These are phyloP conservation scores for Araneus ventricosus DNA, from an alignment of 1,140 invertebrate genomes.

Conservation along the genomic window DNA sequence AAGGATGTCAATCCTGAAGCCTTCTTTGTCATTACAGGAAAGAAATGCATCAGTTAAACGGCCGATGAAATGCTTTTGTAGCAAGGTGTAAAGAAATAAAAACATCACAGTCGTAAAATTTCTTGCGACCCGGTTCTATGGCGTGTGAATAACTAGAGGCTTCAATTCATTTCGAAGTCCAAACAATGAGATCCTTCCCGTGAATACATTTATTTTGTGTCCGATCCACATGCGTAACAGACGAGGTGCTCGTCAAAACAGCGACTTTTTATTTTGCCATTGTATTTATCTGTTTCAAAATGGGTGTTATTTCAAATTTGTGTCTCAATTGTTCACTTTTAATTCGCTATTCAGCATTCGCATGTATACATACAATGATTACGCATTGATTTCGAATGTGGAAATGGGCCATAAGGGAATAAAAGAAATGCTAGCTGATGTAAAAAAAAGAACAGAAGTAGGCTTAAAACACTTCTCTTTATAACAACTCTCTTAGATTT, in stretches of 20 bases:
- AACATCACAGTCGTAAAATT: not conserved
- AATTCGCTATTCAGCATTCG: not conserved
- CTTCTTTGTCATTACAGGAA: not conserved
- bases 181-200: not conserved
- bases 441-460: too few species aligned
- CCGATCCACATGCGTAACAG: not conserved
- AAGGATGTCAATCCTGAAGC: too few species aligned
- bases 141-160: not conserved
- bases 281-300: not conserved
- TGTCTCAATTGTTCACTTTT: not conserved
- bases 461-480: too few species aligned
- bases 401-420: too few species aligned
- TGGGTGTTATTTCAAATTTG: not conserved
- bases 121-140: not conserved
- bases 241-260: not conserved
- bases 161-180: not conserved
- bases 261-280: not conserved
- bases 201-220: not conserved
- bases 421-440: too few species aligned
- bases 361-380: too few species aligned
- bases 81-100: not conserved
- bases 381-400: too few species aligned
- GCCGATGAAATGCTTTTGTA: not conserved
- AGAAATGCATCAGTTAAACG: not conserved
- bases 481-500: too few species aligned